Evolutionary conservation across 2,113 vertebrate species (phyloP).

Genomic region (Parus major): DNA sequence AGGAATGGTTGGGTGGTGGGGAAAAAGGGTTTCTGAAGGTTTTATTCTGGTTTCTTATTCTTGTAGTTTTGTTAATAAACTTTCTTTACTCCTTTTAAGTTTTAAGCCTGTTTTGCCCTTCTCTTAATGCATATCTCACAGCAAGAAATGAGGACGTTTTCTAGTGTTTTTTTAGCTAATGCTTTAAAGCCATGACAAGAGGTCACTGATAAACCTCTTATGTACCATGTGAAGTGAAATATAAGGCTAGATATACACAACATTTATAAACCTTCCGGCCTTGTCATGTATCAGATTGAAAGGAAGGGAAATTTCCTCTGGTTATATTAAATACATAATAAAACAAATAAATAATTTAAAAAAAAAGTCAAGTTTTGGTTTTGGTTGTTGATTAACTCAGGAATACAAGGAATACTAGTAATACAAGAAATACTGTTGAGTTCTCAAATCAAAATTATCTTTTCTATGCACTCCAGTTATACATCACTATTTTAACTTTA

Average conservation of each 20-base stretch:
- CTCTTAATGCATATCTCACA: too few species aligned
- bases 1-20: too few species aligned
- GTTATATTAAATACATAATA: background rate
- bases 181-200: too few species aligned
- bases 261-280: background rate
- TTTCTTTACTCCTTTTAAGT: too few species aligned
- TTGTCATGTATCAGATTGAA: background rate
- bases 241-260: background rate
- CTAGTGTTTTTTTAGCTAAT: too few species aligned
- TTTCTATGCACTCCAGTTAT: background rate
- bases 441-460: background rate
- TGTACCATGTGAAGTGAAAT: background rate
- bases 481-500: background rate
- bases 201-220: background rate
- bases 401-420: background rate
- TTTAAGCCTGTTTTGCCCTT: too few species aligned
- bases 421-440: background rate
- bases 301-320: background rate
- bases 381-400: background rate
- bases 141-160: too few species aligned
- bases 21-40: too few species aligned
- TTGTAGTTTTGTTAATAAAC: too few species aligned
- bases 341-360: background rate
- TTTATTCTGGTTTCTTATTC: too few species aligned
- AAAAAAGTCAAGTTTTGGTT: background rate